Base-by-base conservation (phyloP, 1,140 invertebrate species). In the Sinonovacula constricta region DNA sequence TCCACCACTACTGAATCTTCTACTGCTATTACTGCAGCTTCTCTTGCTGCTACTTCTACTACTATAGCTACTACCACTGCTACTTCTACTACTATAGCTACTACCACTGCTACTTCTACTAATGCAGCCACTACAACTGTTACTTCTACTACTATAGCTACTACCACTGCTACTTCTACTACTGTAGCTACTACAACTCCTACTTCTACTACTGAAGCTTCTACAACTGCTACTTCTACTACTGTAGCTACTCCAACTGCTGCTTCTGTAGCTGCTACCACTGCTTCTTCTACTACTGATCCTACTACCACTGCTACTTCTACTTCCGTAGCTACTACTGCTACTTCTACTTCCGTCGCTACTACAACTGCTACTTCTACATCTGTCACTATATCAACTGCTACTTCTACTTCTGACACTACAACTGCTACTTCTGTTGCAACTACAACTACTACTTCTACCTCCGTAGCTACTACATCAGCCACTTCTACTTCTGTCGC, bases 61-160 rank as follows among this genome's bases (percentile, higher is more conserved):
- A 31, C 60, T 63, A 22, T 12, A 14, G 2, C 60, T 63, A 22
- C n/a, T 0, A 36, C 60, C 0, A 63, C n/a, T 2, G 34, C 60
- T 63, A 3, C 60, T 33, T 1, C 30, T 33, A 63, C 60, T 63
- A 33, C 60, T 63, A 49, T n/a, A 12, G n/a, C 45, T 49, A 49
- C 45, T 49, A 49, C 45, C n/a, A 49, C 45, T 49, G n/a, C 45
- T 49, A 49, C 45, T 49, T 12, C 45, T 49, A 49, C 45, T 49
- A 49, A 10, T 49, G n/a, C 45, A 12, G n/a, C 45, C n/a, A 63
- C 60, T 63, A 63, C 60, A 31, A 63, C 60, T 63, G 34, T 31
- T 63, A 63, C 60, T 63, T 31, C 60, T 63, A 63, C 60, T 63
- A 63, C 60, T 63, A 63, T 31, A 30, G 34, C 60, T 63, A 63